These are phyloP conservation scores for Tetragnatha montana DNA, from an alignment of 2,888 invertebrate genomes.

Conservation along the genomic window DNA sequence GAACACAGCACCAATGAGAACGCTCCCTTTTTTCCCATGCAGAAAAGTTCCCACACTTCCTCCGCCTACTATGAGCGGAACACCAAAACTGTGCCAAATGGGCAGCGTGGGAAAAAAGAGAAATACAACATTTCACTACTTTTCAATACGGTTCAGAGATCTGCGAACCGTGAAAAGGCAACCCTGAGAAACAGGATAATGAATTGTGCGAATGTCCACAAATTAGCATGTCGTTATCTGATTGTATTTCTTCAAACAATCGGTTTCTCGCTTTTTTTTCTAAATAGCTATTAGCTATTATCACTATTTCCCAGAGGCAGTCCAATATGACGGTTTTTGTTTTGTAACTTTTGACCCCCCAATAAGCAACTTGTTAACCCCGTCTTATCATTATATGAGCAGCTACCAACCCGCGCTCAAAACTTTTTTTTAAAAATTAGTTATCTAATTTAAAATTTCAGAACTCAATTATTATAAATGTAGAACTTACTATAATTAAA, in stretches of 20 bases:
- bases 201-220: constrained; percentile 64
- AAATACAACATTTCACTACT: constrained; percentile 63
- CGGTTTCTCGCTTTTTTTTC: background rate
- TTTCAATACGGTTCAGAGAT: constrained; percentile 49
- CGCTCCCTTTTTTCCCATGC: background rate
- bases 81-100: constrained; percentile 65
- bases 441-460: too few relatives aligned
- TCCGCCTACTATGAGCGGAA: constrained; percentile 62
- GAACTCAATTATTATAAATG: too few relatives aligned
- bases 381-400: too few relatives aligned
- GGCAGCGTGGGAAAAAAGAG: constrained; percentile 69
- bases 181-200: constrained; percentile 68
- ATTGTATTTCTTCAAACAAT: constrained; percentile 39
- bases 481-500: too few relatives aligned
- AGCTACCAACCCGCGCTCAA: too few relatives aligned
- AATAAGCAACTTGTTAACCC: too few relatives aligned
- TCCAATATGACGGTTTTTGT: too few relatives aligned
- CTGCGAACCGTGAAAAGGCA: constrained; percentile 67
- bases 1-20: constrained; percentile 44
- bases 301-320: background rate
- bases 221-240: constrained; percentile 67
- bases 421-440: too few relatives aligned
- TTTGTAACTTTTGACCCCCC: too few relatives aligned
- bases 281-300: background rate
- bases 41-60: constrained; percentile 68